Evolutionary conservation across 2,888 invertebrate species (phyloP), one percentile per base, ranked within the genome.

Genomic region (Polylopha cassiicola): DNA sequence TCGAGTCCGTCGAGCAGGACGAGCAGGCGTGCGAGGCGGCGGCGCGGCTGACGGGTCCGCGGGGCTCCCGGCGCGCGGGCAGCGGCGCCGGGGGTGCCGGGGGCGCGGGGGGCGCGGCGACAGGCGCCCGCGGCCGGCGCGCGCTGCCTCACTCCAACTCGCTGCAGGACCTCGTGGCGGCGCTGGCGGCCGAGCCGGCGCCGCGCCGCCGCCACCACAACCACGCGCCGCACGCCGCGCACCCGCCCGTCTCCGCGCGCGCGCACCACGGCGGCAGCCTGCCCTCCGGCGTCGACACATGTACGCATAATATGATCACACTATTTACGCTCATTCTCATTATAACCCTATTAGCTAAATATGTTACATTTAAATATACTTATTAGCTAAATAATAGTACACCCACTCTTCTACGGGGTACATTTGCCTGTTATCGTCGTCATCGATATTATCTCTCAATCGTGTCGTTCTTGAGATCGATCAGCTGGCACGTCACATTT

Each of bases 1-100:
- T 94, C 50, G 89, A 91, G 63, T 90, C 92, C 69, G 93, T 90
- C 50, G 93, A 94, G 72, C 91, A 91, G 61, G 91, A 92, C 73
- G 91, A 92, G 63, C 87, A 89, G 47, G 88, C 87, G 51, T 82
- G 86, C 48, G 76, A 85, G 51, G 88, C 85, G 48, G 86, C 87
- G 36, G 85, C 86, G 50, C 66, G 86, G 65, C 50, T 64, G 61
- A n/a, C n/a, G n/a, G n/a, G n/a, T n/a, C n/a, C 37, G 49, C 48
- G 48, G 47, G 46, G 30, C 17, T 16, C 21, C 14, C 15, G 59
- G 43, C 67, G 86, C 34, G 78, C 74, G 43, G 72, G 82, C 53
- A 77, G 65, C 51, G 64, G 61, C 38, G 51, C 49, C 47, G 47
- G 47, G 26, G 60, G 43, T 84, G 50, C 50, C 43, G 58, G 65